Evolutionary conservation across 2,113 vertebrate species (phyloP).

Genomic region (Castor canadensis): DNA sequence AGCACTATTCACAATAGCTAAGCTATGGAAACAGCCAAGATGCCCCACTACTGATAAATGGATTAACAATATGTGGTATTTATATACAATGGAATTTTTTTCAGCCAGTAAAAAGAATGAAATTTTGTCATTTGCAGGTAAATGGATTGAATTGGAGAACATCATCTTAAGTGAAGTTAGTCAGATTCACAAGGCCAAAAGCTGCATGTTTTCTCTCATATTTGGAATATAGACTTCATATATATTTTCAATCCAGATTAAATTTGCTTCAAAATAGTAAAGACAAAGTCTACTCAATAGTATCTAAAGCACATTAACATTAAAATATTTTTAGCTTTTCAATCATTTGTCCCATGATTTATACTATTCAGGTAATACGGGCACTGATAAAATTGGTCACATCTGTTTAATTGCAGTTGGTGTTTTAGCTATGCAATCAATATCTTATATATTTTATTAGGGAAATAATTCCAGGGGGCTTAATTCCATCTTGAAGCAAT

Average conservation of each 20-base stretch:
- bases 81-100: no score
- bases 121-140: no score
- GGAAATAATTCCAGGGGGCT: constrained; percentile 68
- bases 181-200: no score
- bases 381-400: constrained; percentile 1
- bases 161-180: no score
- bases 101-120: no score
- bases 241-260: background rate
- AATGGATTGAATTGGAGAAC: no score
- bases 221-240: no score
- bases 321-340: constrained; percentile 17
- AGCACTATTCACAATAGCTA: no score
- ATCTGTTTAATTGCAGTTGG: constrained; percentile 1
- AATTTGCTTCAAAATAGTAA: constrained; percentile 26
- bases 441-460: constrained; percentile 79
- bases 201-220: no score
- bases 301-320: background rate
- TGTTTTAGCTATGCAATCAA: constrained; percentile 72
- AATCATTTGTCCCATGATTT: constrained; percentile 1
- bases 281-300: background rate
- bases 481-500: constrained; percentile 67
- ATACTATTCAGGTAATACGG: constrained; percentile 10
- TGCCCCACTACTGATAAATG: no score
- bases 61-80: no score
- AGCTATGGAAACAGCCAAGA: no score